Base-by-base conservation (phyloP, 2,113 vertebrate genomes). In the Cranoglanis bouderius region DNA sequence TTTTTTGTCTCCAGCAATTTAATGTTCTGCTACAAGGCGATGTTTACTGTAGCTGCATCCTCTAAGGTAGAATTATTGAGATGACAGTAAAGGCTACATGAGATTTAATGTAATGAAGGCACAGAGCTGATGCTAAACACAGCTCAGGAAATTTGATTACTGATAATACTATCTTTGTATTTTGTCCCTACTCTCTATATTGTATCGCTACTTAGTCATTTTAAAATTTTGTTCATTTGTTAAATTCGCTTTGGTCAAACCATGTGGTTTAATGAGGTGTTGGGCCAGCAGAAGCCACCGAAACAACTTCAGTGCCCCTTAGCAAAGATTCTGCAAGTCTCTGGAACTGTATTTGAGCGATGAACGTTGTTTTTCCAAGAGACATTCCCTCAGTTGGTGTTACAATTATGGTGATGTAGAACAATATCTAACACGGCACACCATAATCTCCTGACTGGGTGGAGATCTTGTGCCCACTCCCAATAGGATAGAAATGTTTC, bases 41-140 rank as follows among this genome's bases (percentile, higher is more conserved):
- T n/a, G 46, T 80, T 80, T 80, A 53, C 29, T 51, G 46, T 43
- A 46, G 38, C 18, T 77, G 70, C 7, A 74, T 74, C 46, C 74
- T 77, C 24, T 10, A 46, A 77, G 10, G 24, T 77, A 75, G 72
- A 77, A 75, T 43, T 86, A 77, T 49, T 55, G 51, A 74, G 19
- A 59, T 29, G 7, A 40, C 38, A 3, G 32, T 43, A 75, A 75
- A 75, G 26, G 4, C 51, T n/a, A 4, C 29, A 29, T 86, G 38
- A 46, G 24, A 55, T 78, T 75, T 78, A 87, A 80, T 87, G n/a
- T 35, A 85, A 85, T 85, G 46, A 84, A 82, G 24, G 57, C 38
- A 61, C 24, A 63, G 6, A 40, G 57, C 38, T 84, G 32, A 43
- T 46, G 43, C 24, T 16, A n/a, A 78, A 29, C 75, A 78, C 74